phyloP scores from a whole-genome alignment of 2,113 vertebrate species.

The Platycercus adscitus region DNA sequence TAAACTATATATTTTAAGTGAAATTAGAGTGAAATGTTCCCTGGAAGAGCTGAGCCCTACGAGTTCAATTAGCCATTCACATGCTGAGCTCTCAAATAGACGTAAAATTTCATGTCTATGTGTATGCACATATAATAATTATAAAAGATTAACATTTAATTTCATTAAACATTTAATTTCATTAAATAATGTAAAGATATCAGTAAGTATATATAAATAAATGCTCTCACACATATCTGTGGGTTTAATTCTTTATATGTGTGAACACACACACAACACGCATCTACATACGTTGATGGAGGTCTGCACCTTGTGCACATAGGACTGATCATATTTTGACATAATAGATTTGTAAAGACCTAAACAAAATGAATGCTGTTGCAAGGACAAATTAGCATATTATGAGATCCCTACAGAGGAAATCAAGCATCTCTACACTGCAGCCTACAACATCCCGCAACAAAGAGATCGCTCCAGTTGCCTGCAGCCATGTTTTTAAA shows the following conservation, averaged over 20 bases:
- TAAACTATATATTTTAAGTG: constrained; percentile 5
- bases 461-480: not conserved
- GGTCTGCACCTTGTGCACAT: not conserved
- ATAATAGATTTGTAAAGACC: not conserved
- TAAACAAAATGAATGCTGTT: not conserved
- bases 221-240: not conserved
- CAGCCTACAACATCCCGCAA: constrained; percentile 28
- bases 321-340: not conserved
- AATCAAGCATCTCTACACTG: not conserved
- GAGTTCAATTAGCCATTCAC: constrained; percentile 18
- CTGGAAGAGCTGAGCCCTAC: not conserved
- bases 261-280: not conserved
- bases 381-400: constrained; percentile 55
- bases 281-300: not conserved
- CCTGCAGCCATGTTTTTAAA: constrained; percentile 27
- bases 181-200: not conserved
- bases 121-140: not conserved
- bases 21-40: constrained; percentile 12
- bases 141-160: not conserved
- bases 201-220: not conserved
- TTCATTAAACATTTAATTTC: not conserved
- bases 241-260: not conserved
- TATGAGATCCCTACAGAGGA: constrained; percentile 43
- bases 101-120: not conserved
- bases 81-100: not conserved